Conservation (phyloP, 2,797 vertebrate genomes). For the Lacerta agilis region DNA sequence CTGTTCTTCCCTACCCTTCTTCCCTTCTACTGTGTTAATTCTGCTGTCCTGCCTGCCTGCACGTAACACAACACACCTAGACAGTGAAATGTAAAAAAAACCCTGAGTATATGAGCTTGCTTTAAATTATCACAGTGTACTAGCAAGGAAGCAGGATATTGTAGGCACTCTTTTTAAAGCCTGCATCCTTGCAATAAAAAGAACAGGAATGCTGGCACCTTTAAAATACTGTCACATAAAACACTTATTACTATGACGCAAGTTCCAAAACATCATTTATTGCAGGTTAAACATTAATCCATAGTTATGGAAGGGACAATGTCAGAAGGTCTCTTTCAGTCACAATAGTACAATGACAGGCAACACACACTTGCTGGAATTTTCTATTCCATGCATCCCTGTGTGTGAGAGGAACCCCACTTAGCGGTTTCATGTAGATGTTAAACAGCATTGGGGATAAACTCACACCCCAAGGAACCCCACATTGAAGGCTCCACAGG, state of each 20-base stretch:
- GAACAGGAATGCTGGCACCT: neutral
- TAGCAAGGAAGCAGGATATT: neutral
- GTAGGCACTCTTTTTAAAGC: neutral
- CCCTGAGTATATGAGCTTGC: too few relatives aligned
- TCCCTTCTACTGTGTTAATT: neutral
- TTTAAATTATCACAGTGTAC: neutral
- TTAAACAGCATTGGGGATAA: too few relatives aligned
- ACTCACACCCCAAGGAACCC: too few relatives aligned
- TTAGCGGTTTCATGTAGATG: too few relatives aligned
- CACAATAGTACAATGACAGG: neutral
- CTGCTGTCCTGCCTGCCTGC: too few relatives aligned
- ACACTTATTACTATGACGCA: neutral
- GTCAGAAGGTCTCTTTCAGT: neutral
- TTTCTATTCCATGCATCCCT: neutral
- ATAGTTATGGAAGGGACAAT: neutral
- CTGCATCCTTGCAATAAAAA: neutral
- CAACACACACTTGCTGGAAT: neutral
- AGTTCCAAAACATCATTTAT: neutral
- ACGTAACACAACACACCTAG: too few relatives aligned
- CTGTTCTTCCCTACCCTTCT: neutral
- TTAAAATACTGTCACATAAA: neutral
- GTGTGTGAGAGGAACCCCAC: too few relatives aligned
- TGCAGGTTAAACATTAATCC: neutral
- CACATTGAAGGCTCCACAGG: too few relatives aligned
- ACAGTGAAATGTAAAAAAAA: too few relatives aligned